A percentile compares a stretch with the other conserved stretches of the same genome.
phyloP scores from a whole-genome alignment of 2,888 invertebrate species.

The Alentia gelatinosa region DNA sequence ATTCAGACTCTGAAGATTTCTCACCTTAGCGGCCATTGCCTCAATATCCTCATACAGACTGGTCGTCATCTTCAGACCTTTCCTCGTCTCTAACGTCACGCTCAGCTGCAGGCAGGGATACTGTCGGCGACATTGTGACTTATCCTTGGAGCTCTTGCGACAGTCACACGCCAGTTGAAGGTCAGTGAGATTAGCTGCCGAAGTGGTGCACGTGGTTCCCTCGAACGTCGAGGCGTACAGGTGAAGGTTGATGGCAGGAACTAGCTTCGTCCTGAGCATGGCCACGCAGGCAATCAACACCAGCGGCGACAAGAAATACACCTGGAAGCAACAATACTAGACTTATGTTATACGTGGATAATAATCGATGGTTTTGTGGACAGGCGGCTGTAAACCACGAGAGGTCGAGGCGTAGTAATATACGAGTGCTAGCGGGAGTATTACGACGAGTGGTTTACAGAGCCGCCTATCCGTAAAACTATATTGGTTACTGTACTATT shows the following conservation, averaged over 20 bases:
- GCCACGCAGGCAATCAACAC: background rate
- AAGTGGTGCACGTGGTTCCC: background rate
- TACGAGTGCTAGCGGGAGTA: too few species aligned
- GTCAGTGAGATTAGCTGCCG: background rate
- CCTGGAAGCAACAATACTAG: too few species aligned
- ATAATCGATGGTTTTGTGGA: too few species aligned
- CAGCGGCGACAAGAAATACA: background rate
- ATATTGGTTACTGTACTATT: too few species aligned
- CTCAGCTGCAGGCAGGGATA: slow-evolving; percentile 8
- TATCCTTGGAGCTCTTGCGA: background rate
- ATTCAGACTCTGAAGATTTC: too few species aligned
- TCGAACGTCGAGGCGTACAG: background rate
- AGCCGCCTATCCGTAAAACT: too few species aligned
- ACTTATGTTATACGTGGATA: too few species aligned
- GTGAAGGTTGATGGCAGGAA: background rate
- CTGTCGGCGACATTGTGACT: background rate
- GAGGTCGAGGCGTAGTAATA: too few species aligned
- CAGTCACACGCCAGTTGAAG: slow-evolving; percentile 8
- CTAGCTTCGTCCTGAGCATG: background rate
- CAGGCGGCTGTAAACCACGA: too few species aligned
- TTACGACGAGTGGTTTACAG: too few species aligned
- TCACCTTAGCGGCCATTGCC: background rate
- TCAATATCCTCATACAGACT: slow-evolving; percentile 36
- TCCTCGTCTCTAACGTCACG: background rate
- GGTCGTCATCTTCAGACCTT: background rate